Evolutionary conservation across 2,888 invertebrate genomes (phyloP), one percentile per base, ranked within the genome.

Genomic region (Cabera pusaria): DNA sequence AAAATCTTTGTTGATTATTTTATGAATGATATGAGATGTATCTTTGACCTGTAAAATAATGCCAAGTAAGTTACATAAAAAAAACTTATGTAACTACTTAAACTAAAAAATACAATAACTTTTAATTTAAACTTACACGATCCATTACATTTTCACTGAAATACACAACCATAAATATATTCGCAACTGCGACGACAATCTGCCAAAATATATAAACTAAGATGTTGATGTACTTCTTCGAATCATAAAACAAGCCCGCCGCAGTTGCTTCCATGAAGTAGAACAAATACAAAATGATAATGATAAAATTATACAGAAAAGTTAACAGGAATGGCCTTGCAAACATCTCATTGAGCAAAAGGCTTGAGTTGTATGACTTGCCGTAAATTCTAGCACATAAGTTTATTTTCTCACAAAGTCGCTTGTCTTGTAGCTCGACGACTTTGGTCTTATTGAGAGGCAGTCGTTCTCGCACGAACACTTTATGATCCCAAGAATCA

Each of bases 181-280:
- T 53, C 1, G 52, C 59, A 0, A 66, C 1, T 0, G 71, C 56
- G 41, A 72, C 76, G 0, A 39, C 43, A 12, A 74, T 69, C 44
- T 77, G 74, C 81, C 82, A 82, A 21, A 62, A 59, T 0, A 72
- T 63, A 36, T 74, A 80, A 21, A 74, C 49, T 6, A 77, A 31
- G 23, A 82, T 79, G 14, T 67, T 51, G 0, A 67, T 32, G 32
- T 76, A 83, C 49, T 55, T 65, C 3, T 54, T 48, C 5, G 64
- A 24, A 27, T 83, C 73, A 4, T 71, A 68, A 17, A 76, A 79
- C 28, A 81, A 51, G 0, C 81, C 75, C 0, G 70, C 60, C 0
- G 80, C 78, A 0, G 79, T 81, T 2, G 80, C 84, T 44, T 83
- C 84, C 82, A 84, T 79, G 18, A 84, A 74, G 44, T 83, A 83